Evolutionary conservation across 2,888 invertebrate genomes (phyloP).

Genomic region (Drosophila leonis): DNA sequence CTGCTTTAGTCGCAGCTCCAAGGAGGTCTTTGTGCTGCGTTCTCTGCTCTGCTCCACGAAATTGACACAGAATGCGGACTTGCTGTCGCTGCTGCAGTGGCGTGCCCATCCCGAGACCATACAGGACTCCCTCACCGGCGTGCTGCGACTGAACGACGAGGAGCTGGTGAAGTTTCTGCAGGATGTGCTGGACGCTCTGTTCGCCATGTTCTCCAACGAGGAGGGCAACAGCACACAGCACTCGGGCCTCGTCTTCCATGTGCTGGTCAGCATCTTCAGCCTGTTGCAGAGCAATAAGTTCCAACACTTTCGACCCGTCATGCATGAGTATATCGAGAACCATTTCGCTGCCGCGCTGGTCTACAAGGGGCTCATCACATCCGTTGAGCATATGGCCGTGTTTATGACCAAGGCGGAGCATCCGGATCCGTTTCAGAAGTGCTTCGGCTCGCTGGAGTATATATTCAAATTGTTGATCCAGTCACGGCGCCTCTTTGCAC

Average conservation of each 20-base stretch:
- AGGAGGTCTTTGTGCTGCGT: constrained; percentile 93
- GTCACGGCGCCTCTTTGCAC: constrained; percentile 92
- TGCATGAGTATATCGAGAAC: constrained; percentile 96
- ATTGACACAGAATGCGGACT: constrained; percentile 96
- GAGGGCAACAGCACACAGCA: constrained; percentile 95
- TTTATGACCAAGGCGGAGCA: constrained; percentile 94
- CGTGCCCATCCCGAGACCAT: constrained; percentile 94
- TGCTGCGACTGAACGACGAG: constrained; percentile 93
- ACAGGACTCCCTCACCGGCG: constrained; percentile 93
- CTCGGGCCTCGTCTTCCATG: constrained; percentile 96
- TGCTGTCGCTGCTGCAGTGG: constrained; percentile 96
- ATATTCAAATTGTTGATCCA: constrained; percentile 97
- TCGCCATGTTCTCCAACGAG: constrained; percentile 96
- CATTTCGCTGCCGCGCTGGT: constrained; percentile 98
- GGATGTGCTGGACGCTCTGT: constrained; percentile 96
- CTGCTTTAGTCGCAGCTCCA: constrained; percentile 91
- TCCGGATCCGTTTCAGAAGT: constrained; percentile 95
- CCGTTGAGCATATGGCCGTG: constrained; percentile 95
- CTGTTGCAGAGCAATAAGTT: constrained; percentile 95
- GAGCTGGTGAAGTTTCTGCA: constrained; percentile 97
- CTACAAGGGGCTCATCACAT: constrained; percentile 95
- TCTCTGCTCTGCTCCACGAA: constrained; percentile 98
- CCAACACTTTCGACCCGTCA: constrained; percentile 96
- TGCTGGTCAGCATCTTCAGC: constrained; percentile 96
- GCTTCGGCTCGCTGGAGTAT: constrained; percentile 95